Conservation (phyloP, 2,113 vertebrate species). For the Abramis brama region DNA sequence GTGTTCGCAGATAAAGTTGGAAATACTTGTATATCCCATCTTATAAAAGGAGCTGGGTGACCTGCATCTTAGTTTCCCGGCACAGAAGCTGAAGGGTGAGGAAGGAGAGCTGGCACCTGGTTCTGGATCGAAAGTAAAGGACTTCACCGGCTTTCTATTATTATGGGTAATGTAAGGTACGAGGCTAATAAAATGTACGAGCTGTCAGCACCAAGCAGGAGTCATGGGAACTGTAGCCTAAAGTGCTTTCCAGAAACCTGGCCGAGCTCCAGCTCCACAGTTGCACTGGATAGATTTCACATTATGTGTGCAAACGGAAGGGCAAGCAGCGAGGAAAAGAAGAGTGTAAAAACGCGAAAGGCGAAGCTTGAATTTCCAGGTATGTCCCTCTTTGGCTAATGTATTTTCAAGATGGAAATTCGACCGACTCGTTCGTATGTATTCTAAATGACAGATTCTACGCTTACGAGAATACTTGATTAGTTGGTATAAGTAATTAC, state of each 20-base stretch:
- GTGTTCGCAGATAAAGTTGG: not conserved
- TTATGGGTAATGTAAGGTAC: conserved; percentile 24
- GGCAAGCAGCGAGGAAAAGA: not conserved
- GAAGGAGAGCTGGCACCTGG: conserved; percentile 12
- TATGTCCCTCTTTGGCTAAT: too few species aligned
- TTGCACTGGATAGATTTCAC: conserved; percentile 23
- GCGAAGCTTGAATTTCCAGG: too few species aligned
- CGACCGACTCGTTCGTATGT: too few species aligned
- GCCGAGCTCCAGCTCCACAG: conserved; percentile 18
- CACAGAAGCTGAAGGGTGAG: conserved; percentile 16
- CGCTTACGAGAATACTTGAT: too few species aligned
- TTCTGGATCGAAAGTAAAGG: conserved; percentile 13
- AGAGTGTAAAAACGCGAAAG: too few species aligned
- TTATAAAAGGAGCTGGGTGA: not conserved
- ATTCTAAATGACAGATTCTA: too few species aligned
- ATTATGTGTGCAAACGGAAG: conserved; percentile 22
- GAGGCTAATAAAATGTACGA: conserved; percentile 35
- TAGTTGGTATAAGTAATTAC: too few species aligned
- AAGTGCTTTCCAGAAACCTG: conserved; percentile 27
- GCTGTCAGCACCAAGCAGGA: conserved; percentile 24
- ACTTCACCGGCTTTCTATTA: conserved; percentile 33
- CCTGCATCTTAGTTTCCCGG: not conserved
- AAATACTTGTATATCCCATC: not conserved
- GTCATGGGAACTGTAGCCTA: conserved; percentile 21
- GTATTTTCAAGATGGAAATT: too few species aligned